These are phyloP conservation scores for Tetropium fuscum DNA, from an alignment of 2,888 invertebrate species.

Conservation along the genomic window DNA sequence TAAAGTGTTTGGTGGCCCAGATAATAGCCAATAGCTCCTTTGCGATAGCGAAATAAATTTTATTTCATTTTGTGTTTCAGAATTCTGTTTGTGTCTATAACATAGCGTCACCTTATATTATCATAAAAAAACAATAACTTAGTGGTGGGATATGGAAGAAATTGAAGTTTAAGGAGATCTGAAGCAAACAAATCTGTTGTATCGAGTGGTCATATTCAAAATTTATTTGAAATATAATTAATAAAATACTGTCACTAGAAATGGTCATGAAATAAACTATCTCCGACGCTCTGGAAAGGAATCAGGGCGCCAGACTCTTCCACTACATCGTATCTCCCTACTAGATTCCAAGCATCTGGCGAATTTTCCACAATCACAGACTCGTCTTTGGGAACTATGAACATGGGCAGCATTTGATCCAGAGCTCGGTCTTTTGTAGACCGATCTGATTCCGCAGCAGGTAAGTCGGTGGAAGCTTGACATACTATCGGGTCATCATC, in stretches of 20 bases:
- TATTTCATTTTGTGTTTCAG: too few species aligned
- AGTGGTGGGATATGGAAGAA: too few species aligned
- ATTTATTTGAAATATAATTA: too few species aligned
- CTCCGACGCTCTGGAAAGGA: conserved; percentile 56
- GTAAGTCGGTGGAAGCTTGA: conserved; percentile 43
- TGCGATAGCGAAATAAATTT: too few species aligned
- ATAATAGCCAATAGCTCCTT: too few species aligned
- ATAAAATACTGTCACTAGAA: conserved; percentile 33
- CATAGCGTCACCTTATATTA: too few species aligned
- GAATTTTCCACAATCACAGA: conserved; percentile 55
- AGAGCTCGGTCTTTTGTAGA: conserved; percentile 47
- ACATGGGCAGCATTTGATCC: conserved; percentile 61
- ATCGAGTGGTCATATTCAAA: too few species aligned
- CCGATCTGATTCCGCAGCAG: conserved; percentile 37
- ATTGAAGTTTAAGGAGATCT: too few species aligned
- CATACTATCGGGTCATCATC: conserved; percentile 50
- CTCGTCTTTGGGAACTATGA: conserved; percentile 59
- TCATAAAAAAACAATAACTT: too few species aligned
- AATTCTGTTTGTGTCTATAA: too few species aligned
- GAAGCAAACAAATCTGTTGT: too few species aligned
- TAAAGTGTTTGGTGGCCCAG: too few species aligned
- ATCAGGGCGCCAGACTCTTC: conserved; percentile 63
- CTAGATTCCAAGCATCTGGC: conserved; percentile 61
- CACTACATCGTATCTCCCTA: conserved; percentile 64
- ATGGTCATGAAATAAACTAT: conserved; percentile 55